Conservation (phyloP, 2,888 invertebrate genomes). For the Nymphalis polychloros region DNA sequence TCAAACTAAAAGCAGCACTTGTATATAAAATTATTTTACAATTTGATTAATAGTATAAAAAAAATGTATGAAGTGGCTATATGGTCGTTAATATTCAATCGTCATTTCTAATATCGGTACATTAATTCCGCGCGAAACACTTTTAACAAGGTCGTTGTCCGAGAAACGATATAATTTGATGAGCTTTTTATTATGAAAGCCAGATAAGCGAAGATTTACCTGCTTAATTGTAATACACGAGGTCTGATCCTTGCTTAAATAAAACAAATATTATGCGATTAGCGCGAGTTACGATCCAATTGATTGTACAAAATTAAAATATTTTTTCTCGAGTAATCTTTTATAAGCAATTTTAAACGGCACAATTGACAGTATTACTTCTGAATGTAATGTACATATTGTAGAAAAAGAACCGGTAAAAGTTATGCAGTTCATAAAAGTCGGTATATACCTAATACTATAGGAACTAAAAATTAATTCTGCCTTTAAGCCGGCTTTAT, state of each 20-base stretch:
- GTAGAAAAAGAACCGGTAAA: too few species aligned
- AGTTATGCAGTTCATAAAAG: too few species aligned
- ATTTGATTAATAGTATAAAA: too few species aligned
- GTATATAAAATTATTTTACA: too few species aligned
- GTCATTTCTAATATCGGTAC: constrained; percentile 7
- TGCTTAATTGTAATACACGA: constrained; percentile 1
- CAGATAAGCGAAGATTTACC: neutral
- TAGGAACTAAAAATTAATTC: too few species aligned
- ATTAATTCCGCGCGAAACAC: neutral
- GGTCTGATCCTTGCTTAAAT: neutral
- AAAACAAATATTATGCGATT: constrained; percentile 8
- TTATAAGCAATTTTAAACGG: too few species aligned
- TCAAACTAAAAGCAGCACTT: too few species aligned
- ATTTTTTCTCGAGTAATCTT: too few species aligned
- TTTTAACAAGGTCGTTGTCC: neutral
- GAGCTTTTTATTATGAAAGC: constrained; percentile 2
- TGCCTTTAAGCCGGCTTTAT: neutral
- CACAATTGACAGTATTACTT: too few species aligned
- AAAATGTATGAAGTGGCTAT: neutral
- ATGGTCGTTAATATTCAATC: constrained; percentile 7
- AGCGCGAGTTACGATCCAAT: neutral
- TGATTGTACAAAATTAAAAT: neutral
- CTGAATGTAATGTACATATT: too few species aligned
- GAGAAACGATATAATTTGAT: neutral
- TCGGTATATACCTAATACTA: too few species aligned